Base-by-base conservation (phyloP, 2,797 vertebrate genomes). In the Muscicapa striata region DNA sequence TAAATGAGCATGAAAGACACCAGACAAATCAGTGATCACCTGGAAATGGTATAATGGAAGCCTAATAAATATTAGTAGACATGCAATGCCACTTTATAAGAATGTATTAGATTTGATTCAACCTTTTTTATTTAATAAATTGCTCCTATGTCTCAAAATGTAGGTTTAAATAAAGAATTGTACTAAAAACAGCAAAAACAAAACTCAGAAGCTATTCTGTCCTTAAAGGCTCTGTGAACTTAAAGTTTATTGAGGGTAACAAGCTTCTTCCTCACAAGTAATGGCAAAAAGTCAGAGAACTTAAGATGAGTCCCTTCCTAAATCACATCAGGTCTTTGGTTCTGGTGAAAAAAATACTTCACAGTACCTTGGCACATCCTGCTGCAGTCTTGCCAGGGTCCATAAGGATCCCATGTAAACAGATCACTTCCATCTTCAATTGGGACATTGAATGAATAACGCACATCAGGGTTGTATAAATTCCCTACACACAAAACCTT, bases 401-500 rank as follows among this genome's bases (percentile, higher is more conserved):
- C 99, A 0, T 98, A 98, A 17, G 98, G 97, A 94, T 99, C 98
- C 99, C 99, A 99, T 3, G 96, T 95, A 96, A 99, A 99, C 45
- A 98, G 96, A 94, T 99, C 98, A 23, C 69, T 97, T 95, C 98
- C 97, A 46, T 98, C 98, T 97, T 99, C 98, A 88, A 99, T 97
- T 40, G 99, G 99, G 93, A 99, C 97, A 97, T 97, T 99, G 97
- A 99, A 99, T 70, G 99, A 99, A 89, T 99, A 99, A 70, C 94
- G 99, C 66, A 99, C 98, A 91, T 99, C 99, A 77, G 99, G 99
- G 97, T 98, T 99, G 97, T 99, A 98, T 64, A 99, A 98, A 97
- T 99, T 99, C 92, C 99, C 99, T 96, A 99, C 99, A 97, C 99
- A 99, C 84, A 99, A 97, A 92, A 99, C 99, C 99, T 99, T 97